Evolutionary conservation across 2,113 vertebrate species (phyloP).

Genomic region (Probosciger aterrimus): DNA sequence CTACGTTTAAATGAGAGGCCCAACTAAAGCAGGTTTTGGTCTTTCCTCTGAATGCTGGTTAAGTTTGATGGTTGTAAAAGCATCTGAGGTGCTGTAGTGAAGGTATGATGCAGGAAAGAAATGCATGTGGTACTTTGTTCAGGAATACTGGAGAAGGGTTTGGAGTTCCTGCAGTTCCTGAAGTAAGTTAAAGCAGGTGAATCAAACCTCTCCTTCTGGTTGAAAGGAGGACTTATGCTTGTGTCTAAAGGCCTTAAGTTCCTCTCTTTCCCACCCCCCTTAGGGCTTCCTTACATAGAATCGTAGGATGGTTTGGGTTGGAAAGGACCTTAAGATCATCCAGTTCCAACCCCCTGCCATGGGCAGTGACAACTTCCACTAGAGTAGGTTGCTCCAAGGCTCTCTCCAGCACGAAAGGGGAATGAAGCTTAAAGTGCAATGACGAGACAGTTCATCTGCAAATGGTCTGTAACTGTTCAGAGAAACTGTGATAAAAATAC

Average conservation of each 20-base stretch:
- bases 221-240: background rate
- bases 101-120: background rate
- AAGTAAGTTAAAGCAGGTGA: background rate
- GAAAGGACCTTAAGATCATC: background rate
- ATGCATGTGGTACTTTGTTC: background rate
- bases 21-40: background rate
- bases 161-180: background rate
- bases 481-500: background rate
- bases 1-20: background rate
- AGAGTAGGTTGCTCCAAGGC: background rate
- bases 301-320: background rate
- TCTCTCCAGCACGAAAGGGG: background rate
- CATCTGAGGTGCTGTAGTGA: background rate
- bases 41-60: background rate
- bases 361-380: background rate
- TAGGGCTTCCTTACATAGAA: background rate
- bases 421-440: background rate
- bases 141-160: background rate
- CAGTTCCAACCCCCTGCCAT: background rate
- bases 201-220: background rate
- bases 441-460: background rate
- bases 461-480: background rate
- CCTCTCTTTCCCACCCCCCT: rapidly evolving
- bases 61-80: background rate
- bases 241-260: background rate